Conservation (phyloP, 1,140 invertebrate species). For the Pseudachorutes palmiensis region DNA sequence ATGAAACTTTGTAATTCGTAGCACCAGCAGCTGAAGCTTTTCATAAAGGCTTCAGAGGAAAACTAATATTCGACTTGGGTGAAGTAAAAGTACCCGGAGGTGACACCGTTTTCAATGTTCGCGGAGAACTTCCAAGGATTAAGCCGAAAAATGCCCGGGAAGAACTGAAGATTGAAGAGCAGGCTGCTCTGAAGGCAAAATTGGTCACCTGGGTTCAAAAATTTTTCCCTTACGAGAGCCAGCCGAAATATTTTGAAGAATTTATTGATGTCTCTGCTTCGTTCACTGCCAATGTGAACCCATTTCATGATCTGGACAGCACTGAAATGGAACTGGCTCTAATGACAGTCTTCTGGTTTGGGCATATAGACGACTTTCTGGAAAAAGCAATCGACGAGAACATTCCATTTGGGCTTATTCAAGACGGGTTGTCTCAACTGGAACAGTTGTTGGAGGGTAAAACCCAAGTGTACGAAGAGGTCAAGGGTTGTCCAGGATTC, state of each 20-base stretch:
- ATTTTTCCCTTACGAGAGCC: background rate
- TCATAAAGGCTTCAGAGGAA: too few species aligned
- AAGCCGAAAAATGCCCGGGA: background rate
- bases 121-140: background rate
- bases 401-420: too few species aligned
- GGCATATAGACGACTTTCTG: slow-evolving; percentile 1
- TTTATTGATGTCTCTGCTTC: background rate
- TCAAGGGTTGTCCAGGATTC: background rate
- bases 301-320: background rate
- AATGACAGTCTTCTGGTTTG: background rate
- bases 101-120: background rate
- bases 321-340: background rate
- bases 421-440: too few species aligned
- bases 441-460: background rate
- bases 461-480: slow-evolving; percentile 1
- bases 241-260: slow-evolving; percentile 1
- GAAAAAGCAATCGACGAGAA: background rate
- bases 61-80: background rate
- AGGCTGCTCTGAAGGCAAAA: background rate
- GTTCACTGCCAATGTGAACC: background rate
- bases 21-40: too few species aligned
- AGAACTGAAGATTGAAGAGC: background rate
- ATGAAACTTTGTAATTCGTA: too few species aligned
- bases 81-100: background rate
- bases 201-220: background rate